phyloP scores from a whole-genome alignment of 2,888 invertebrate genomes.

The Bombylius discolor region DNA sequence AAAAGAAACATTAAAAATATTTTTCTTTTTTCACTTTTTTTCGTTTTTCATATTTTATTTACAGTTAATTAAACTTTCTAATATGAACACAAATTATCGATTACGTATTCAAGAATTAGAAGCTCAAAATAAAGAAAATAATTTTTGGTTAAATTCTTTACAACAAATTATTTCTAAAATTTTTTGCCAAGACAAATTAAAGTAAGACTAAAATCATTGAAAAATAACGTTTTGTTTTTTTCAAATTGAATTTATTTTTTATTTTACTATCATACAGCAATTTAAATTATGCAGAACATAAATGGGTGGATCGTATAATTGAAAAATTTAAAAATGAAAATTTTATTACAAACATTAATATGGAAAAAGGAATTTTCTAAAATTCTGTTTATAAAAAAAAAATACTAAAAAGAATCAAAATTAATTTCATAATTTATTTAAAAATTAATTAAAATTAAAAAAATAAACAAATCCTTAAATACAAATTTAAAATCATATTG shows the following conservation, averaged over 20 bases:
- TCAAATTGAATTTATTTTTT: not conserved
- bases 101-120: conserved; percentile 4
- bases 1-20: too few relatives aligned
- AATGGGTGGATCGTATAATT: conserved; percentile 5
- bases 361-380: too few relatives aligned
- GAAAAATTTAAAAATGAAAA: not conserved
- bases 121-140: conserved; percentile 4
- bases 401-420: too few relatives aligned
- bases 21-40: not conserved
- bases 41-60: not conserved
- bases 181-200: not conserved
- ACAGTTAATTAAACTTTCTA: conserved; percentile 8
- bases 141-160: conserved; percentile 3
- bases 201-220: not conserved
- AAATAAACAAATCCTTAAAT: too few relatives aligned
- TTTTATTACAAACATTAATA: not conserved
- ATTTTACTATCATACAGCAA: not conserved
- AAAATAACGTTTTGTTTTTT: not conserved
- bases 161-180: conserved; percentile 7
- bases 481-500: too few relatives aligned
- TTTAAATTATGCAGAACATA: conserved; percentile 4
- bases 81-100: conserved; percentile 6
- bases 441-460: too few relatives aligned
- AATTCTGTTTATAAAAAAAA: too few relatives aligned
- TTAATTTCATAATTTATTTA: too few relatives aligned